Evolutionary conservation across 2,888 invertebrate species (phyloP), one percentile per base, ranked within the genome.

Genomic region (Nomada ferruginata): DNA sequence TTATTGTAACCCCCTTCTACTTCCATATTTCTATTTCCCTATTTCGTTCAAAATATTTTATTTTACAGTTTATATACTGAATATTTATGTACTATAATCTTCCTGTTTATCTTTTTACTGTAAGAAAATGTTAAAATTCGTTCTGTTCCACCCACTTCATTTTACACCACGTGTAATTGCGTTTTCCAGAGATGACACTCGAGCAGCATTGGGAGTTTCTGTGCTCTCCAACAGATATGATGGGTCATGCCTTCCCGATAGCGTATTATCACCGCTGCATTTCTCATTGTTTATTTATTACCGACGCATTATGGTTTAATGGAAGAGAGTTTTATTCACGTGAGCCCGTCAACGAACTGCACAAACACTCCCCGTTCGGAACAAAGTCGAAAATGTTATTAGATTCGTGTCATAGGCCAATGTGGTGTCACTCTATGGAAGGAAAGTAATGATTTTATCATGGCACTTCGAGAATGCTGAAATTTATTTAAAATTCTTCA

Each of bases 161-260:
- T 57, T 57, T 23, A 23, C 26, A 23, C 57, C 57, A 20, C 57
- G 57, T 20, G 23, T 11, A 26, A 29, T 61, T 10, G n/a, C 73
- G 26, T 68, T 79, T 60, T 72, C 50, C 68, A 70, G 66, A 53
- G 60, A 82, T 60, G 42, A 85, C 74, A 64, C n/a, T 63, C 9
- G 65, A 47, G 20, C 52, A 65, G 65, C 60, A 74, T 72, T 71
- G 71, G 57, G 57, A 72, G 77, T 74, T 79, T 83, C 76, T 80
- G 78, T 55, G 72, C 53, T 79, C 60, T 59, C 50, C 60, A 36
- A 75, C 79, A 44, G 87, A 87, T 87, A 87, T 53, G 23, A 36
- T 50, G 90, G 92, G 91, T 92, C 92, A 85, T 87, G 89, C 89
- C 89, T 90, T 82, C 57, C 61, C 82, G 91, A 91, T 91, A 92